Evolutionary conservation across 2,888 invertebrate genomes (phyloP).

Genomic region (Drosophila pegasa): DNA sequence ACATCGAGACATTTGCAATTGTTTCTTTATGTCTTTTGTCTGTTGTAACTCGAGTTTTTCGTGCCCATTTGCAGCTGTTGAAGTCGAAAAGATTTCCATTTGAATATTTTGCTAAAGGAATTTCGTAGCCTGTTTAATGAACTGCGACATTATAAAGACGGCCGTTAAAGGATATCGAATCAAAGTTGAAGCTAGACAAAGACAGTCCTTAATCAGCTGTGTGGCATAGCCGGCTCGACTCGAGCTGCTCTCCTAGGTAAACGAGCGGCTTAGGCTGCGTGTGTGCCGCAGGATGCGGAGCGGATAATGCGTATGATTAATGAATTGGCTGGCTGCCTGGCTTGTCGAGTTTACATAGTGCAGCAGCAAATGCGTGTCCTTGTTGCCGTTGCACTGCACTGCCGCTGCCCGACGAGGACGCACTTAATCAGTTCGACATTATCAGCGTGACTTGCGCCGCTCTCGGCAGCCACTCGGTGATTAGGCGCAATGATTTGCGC

Average conservation of each 20-base stretch:
- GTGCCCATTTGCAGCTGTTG: conserved; percentile 55
- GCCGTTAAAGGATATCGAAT: not conserved
- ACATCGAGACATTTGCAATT: conserved; percentile 32
- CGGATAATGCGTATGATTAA: conserved; percentile 47
- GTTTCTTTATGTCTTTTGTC: conserved; percentile 53
- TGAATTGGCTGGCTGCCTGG: conserved; percentile 43
- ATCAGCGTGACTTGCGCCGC: conserved; percentile 72
- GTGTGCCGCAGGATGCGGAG: no score
- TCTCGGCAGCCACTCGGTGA: conserved; percentile 53
- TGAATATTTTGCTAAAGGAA: not conserved
- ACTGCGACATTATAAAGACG: conserved; percentile 10
- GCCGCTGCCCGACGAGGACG: conserved; percentile 55
- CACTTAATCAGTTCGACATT: conserved; percentile 79
- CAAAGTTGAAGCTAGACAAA: not conserved
- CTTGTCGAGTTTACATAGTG: conserved; percentile 31
- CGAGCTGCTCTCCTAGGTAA: conserved; percentile 11
- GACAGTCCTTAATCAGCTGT: conserved; percentile 1
- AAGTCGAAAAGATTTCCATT: not conserved
- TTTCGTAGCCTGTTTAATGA: not conserved
- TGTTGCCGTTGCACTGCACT: conserved; percentile 28
- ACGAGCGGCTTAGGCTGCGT: conserved; percentile 9
- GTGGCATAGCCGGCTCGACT: conserved; percentile 7
- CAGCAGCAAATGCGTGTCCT: conserved; percentile 17
- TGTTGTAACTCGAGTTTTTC: not conserved
- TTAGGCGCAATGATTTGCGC: conserved; percentile 53